Evolutionary conservation across 2,888 invertebrate genomes (phyloP).

Genomic region (Anticlea derivata): DNA sequence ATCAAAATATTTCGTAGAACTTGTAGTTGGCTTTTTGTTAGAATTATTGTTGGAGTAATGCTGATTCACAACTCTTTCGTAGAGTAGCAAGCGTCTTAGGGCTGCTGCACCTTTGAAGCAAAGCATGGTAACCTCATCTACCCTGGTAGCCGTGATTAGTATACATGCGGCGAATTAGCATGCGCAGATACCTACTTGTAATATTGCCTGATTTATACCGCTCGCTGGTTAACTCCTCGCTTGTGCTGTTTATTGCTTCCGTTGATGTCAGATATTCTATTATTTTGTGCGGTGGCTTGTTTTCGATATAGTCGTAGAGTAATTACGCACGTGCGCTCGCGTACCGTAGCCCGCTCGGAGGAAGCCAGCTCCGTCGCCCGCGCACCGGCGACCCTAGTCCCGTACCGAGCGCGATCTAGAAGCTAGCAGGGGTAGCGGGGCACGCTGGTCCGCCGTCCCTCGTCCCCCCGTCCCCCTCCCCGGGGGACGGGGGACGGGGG

Average conservation of each 20-base stretch:
- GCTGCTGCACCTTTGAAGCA: too few species aligned
- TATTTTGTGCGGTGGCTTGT: too few species aligned
- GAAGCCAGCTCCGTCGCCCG: conserved; percentile 42
- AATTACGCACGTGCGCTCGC: neutral
- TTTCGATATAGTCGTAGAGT: neutral
- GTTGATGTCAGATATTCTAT: too few species aligned
- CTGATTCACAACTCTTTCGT: neutral
- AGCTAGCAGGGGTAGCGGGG: too few species aligned
- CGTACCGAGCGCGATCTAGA: neutral
- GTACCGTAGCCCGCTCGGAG: conserved; percentile 41
- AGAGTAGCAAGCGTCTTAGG: too few species aligned
- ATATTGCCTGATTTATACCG: too few species aligned
- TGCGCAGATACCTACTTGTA: too few species aligned
- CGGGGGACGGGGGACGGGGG: neutral
- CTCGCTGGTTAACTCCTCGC: too few species aligned
- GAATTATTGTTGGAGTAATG: neutral
- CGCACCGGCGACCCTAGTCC: neutral
- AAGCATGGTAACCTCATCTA: too few species aligned
- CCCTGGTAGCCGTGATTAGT: too few species aligned
- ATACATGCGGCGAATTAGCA: too few species aligned
- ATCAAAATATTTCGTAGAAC: neutral
- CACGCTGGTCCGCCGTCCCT: neutral
- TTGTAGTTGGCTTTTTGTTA: neutral
- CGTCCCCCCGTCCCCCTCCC: neutral
- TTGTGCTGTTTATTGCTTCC: too few species aligned